Conservation (phyloP, 2,888 invertebrate genomes). For the Heliothis peltigera region DNA sequence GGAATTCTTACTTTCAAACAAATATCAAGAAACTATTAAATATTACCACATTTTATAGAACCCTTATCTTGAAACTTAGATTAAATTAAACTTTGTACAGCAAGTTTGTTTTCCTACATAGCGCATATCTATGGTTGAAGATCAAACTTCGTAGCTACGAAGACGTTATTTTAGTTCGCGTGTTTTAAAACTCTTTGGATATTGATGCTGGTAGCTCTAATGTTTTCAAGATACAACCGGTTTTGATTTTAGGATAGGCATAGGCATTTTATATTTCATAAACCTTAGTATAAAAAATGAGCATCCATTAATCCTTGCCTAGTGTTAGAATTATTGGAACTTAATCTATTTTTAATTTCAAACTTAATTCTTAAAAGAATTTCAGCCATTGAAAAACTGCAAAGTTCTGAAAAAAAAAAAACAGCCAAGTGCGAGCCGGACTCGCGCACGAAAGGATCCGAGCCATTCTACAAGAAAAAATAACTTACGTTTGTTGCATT, state of each 20-base stretch:
- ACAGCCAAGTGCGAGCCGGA: too few relatives aligned
- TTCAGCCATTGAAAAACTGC: too few relatives aligned
- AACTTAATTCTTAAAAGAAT: too few relatives aligned
- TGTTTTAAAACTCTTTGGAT: slow-evolving; percentile 6
- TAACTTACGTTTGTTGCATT: too few relatives aligned
- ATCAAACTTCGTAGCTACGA: slow-evolving; percentile 22
- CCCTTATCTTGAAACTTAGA: slow-evolving; percentile 71
- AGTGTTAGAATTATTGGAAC: too few relatives aligned
- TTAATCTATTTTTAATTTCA: too few relatives aligned
- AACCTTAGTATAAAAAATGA: too few relatives aligned
- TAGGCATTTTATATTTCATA: too few relatives aligned
- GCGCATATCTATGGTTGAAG: slow-evolving; percentile 38
- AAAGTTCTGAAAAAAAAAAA: too few relatives aligned
- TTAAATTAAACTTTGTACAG: slow-evolving; percentile 68
- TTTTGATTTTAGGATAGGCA: background rate
- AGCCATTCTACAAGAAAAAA: too few relatives aligned
- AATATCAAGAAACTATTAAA: slow-evolving; percentile 46
- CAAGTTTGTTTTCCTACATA: slow-evolving; percentile 60
- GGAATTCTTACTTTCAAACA: slow-evolving; percentile 9
- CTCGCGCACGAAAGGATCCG: too few relatives aligned
- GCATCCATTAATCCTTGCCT: too few relatives aligned
- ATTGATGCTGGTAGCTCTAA: background rate
- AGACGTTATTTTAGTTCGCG: slow-evolving; percentile 40
- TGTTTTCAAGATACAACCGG: background rate
- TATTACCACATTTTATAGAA: slow-evolving; percentile 62